A percentile compares a stretch with the other conserved stretches of the same genome.
Evolutionary conservation across 2,888 invertebrate genomes (phyloP).

Genomic region (Rotaria sp.): DNA sequence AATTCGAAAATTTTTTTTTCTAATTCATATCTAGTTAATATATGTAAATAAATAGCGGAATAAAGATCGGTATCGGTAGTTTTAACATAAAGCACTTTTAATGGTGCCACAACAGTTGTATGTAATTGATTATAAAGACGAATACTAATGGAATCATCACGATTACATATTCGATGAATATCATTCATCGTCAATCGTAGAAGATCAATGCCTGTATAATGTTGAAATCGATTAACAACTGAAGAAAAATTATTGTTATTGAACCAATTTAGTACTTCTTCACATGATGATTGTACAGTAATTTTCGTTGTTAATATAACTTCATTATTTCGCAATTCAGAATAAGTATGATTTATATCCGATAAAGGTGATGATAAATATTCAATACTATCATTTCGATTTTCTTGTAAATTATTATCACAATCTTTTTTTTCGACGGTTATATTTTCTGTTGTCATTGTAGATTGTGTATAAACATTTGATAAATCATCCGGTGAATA

Average conservation of each 20-base stretch:
- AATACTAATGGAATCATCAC: not conserved
- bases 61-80: not conserved
- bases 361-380: not conserved
- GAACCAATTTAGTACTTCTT: not conserved
- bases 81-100: not conserved
- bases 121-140: slow-evolving; percentile 20
- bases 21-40: not conserved
- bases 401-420: not conserved
- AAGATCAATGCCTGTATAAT: slow-evolving; percentile 13
- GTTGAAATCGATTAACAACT: not conserved
- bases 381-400: not conserved
- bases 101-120: not conserved
- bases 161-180: not conserved
- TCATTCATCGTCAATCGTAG: not conserved
- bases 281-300: not conserved
- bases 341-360: not conserved
- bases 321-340: not conserved
- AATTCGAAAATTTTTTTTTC: not conserved
- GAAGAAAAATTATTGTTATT: not conserved
- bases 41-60: not conserved
- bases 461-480: not conserved
- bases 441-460: not conserved
- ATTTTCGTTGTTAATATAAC: not conserved
- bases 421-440: not conserved
- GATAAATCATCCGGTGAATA: slow-evolving; percentile 11